Conservation (phyloP, 2,113 vertebrate genomes). For the Cololabis saira region DNA sequence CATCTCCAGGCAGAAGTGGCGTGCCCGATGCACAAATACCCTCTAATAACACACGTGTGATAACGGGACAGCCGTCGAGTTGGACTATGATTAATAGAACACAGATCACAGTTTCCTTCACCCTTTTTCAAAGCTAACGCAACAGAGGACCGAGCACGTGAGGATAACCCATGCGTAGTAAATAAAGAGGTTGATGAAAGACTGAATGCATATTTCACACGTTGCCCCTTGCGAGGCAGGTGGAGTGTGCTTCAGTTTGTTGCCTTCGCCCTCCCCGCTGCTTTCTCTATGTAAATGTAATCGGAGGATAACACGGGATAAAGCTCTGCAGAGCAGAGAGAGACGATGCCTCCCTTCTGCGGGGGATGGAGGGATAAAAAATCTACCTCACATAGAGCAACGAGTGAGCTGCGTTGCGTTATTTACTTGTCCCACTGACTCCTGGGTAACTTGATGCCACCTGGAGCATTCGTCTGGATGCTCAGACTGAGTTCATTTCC, state of each 20-base stretch:
- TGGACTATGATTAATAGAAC: slow-evolving; percentile 77
- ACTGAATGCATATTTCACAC: slow-evolving; percentile 70
- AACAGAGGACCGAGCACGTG: slow-evolving; percentile 61
- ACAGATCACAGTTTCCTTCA: slow-evolving; percentile 65
- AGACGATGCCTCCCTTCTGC: slow-evolving; percentile 60
- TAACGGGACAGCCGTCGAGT: slow-evolving; percentile 58
- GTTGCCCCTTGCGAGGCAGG: slow-evolving; percentile 61
- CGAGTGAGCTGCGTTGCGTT: slow-evolving; percentile 63
- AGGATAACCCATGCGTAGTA: slow-evolving; percentile 51
- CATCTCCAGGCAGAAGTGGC: slow-evolving; percentile 61
- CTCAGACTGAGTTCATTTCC: slow-evolving; percentile 37
- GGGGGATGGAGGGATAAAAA: slow-evolving; percentile 44
- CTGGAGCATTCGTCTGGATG: slow-evolving; percentile 44
- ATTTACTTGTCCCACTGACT: slow-evolving; percentile 77
- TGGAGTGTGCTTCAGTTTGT: slow-evolving; percentile 65
- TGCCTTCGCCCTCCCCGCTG: slow-evolving; percentile 51
- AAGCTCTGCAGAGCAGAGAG: slow-evolving; percentile 60
- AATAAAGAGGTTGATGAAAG: slow-evolving; percentile 75
- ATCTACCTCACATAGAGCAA: slow-evolving; percentile 56
- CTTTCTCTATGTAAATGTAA: slow-evolving; percentile 72
- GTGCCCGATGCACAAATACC: slow-evolving; percentile 69
- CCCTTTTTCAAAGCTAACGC: slow-evolving; percentile 69
- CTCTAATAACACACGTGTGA: slow-evolving; percentile 69
- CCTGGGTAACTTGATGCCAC: slow-evolving; percentile 61
- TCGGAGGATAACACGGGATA: slow-evolving; percentile 65